These are phyloP conservation scores for Microplitis manilae DNA, from an alignment of 2,888 invertebrate species.

Conservation along the genomic window DNA sequence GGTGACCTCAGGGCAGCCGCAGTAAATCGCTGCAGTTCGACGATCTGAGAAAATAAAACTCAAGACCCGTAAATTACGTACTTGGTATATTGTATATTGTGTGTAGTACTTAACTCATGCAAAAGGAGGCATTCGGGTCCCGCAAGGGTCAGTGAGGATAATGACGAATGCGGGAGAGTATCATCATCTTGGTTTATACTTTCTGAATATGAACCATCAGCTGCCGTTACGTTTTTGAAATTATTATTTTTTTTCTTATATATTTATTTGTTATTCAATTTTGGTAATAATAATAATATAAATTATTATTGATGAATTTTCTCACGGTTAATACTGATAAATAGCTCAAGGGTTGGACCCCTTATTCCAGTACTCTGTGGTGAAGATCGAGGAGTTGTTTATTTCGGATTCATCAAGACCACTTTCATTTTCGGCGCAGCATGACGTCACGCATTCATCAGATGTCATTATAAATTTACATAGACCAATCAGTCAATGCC, in stretches of 20 bases:
- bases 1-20: conserved; percentile 61
- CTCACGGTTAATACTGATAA: background rate
- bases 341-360: background rate
- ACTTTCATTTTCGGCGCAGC: conserved; percentile 62
- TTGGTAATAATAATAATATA: background rate
- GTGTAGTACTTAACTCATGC: conserved; percentile 52
- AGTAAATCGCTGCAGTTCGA: conserved; percentile 61
- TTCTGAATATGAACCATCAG: conserved; percentile 51
- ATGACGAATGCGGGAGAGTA: conserved; percentile 56
- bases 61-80: conserved; percentile 67
- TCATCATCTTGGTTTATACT: conserved; percentile 64
- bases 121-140: conserved; percentile 63
- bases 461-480: background rate
- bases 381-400: background rate
- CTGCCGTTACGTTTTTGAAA: conserved; percentile 34
- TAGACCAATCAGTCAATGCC: conserved; percentile 1
- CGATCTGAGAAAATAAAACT: conserved; percentile 58
- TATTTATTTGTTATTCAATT: background rate
- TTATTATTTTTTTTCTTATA: background rate
- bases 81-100: conserved; percentile 48
- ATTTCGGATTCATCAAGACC: conserved; percentile 63
- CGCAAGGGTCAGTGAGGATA: conserved; percentile 61
- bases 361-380: background rate
- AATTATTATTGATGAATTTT: background rate
- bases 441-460: conserved; percentile 62